These are phyloP conservation scores for Hymenopus coronatus DNA, from an alignment of 2,888 invertebrate genomes.

Conservation along the genomic window DNA sequence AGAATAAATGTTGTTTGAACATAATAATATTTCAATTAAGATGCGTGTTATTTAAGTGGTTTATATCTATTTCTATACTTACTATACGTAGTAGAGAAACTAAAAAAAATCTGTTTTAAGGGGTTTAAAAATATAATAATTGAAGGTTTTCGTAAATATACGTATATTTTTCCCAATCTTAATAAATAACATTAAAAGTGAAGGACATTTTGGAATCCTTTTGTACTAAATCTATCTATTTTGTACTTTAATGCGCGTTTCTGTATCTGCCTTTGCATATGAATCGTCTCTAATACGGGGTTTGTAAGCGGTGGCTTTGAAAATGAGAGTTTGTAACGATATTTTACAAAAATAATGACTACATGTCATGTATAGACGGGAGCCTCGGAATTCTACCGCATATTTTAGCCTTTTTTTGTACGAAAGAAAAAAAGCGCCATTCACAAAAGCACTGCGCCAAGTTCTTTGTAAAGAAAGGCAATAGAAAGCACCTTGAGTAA, in stretches of 20 bases:
- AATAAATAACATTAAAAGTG: too few relatives aligned
- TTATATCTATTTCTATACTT: too few relatives aligned
- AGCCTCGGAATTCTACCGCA: background rate
- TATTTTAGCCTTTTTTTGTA: background rate
- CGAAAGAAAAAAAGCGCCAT: background rate
- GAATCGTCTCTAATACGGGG: background rate
- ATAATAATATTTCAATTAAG: too few relatives aligned
- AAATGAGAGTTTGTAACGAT: background rate
- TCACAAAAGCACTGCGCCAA: background rate
- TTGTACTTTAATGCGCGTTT: background rate
- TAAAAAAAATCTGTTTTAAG: too few relatives aligned
- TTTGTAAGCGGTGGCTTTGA: background rate
- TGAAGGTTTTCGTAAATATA: too few relatives aligned
- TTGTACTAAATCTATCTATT: background rate
- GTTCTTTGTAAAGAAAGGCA: background rate
- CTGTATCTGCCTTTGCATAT: background rate
- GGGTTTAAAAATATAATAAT: too few relatives aligned
- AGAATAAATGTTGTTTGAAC: too few relatives aligned
- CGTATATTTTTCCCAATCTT: too few relatives aligned
- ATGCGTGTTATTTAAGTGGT: too few relatives aligned
- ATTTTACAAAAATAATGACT: background rate
- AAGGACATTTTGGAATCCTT: background rate
- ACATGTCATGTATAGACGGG: background rate
- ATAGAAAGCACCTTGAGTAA: background rate
- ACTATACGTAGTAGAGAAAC: too few relatives aligned